Conservation (phyloP, 2,888 invertebrate species). For the Gasteruption jaculator region DNA sequence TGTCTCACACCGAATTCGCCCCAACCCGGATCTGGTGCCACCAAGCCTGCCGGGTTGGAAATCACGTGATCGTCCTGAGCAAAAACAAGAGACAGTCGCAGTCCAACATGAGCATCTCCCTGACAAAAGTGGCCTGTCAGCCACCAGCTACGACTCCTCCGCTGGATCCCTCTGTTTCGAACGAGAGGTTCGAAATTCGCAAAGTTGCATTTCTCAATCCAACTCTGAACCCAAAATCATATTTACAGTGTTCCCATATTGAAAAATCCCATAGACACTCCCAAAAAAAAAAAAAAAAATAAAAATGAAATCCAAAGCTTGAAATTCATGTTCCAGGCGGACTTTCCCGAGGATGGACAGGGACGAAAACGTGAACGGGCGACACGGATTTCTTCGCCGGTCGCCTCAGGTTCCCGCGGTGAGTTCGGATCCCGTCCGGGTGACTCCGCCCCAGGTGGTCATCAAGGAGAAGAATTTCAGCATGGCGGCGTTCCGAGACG, state of each 20-base stretch:
- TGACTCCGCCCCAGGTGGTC: no score
- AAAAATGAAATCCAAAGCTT: constrained; percentile 2
- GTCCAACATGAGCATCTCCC: constrained; percentile 38
- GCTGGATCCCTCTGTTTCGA: constrained; percentile 20
- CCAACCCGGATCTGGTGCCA: constrained; percentile 91
- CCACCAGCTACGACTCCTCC: constrained; percentile 25
- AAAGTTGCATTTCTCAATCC: neutral
- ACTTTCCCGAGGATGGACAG: constrained; percentile 57
- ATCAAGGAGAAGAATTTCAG: constrained; percentile 52
- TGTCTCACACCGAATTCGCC: constrained; percentile 73
- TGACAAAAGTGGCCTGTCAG: constrained; percentile 36
- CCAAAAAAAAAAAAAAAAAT: no score
- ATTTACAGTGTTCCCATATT: no score
- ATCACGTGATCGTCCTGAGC: constrained; percentile 73
- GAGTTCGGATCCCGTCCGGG: no score
- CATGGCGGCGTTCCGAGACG: constrained; percentile 58
- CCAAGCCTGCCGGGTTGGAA: constrained; percentile 77
- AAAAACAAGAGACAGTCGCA: constrained; percentile 37
- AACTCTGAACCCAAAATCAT: no score
- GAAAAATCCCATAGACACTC: no score
- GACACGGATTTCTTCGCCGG: constrained; percentile 54
- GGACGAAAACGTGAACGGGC: constrained; percentile 73
- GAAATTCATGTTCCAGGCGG: constrained; percentile 36
- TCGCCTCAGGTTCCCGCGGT: no score
- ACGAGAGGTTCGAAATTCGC: constrained; percentile 40